Evolutionary conservation across 2,888 invertebrate genomes (phyloP).

Genomic region (Pheosia tremula): DNA sequence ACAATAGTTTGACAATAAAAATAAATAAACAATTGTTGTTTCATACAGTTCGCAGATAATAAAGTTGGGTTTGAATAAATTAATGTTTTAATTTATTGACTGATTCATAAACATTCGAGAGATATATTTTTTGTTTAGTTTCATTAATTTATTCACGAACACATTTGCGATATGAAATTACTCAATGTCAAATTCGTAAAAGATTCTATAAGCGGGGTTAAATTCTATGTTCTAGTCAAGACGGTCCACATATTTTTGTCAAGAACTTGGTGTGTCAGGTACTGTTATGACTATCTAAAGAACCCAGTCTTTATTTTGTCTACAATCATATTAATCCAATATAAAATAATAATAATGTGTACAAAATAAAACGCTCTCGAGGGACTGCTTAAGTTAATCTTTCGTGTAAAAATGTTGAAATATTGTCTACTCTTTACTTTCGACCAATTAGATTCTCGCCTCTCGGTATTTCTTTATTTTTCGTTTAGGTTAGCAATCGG

Average conservation of each 20-base stretch:
- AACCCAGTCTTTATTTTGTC: too few species aligned
- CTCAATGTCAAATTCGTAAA: too few species aligned
- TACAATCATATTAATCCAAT: background rate
- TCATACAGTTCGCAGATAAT: constrained; percentile 76
- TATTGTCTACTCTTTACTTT: constrained; percentile 43
- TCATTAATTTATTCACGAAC: too few species aligned
- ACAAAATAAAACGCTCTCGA: constrained; percentile 47
- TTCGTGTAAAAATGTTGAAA: constrained; percentile 64
- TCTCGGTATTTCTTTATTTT: too few species aligned
- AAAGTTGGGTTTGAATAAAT: constrained; percentile 82
- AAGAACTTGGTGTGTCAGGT: too few species aligned
- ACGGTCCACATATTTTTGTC: too few species aligned
- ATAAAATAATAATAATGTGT: constrained; percentile 28
- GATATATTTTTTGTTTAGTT: too few species aligned
- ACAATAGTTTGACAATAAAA: constrained; percentile 40
- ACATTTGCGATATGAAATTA: too few species aligned
- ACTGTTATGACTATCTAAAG: too few species aligned
- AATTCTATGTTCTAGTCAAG: too few species aligned
- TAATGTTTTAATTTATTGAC: constrained; percentile 44
- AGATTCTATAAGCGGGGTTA: too few species aligned
- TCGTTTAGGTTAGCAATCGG: too few species aligned
- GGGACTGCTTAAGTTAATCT: constrained; percentile 59
- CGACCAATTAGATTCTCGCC: background rate
- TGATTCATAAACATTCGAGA: background rate
- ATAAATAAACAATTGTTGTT: constrained; percentile 65